phyloP scores from a whole-genome alignment of 1,140 invertebrate species.

The Hesperophylax magnus region DNA sequence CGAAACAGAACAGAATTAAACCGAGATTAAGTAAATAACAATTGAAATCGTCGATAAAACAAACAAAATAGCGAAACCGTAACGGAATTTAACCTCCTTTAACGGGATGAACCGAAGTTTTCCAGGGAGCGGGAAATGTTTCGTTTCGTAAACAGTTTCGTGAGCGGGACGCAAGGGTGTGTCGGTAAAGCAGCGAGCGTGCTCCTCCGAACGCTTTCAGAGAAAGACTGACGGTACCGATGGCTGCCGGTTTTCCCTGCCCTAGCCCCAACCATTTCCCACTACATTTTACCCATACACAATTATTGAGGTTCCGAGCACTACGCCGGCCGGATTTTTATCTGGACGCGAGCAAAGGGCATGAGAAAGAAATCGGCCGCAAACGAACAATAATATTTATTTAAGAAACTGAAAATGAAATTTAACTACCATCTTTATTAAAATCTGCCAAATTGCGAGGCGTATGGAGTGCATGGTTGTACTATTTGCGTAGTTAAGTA shows the following conservation, averaged over 20 bases:
- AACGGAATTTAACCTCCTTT: too few species aligned
- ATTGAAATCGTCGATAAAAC: neutral
- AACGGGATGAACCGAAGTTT: too few species aligned
- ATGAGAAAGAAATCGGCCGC: neutral
- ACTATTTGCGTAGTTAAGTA: too few species aligned
- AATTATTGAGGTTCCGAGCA: conserved; percentile 8
- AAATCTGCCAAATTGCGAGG: neutral
- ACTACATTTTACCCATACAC: conserved; percentile 25
- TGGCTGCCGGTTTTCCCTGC: too few species aligned
- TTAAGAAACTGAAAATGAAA: neutral
- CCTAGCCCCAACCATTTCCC: neutral
- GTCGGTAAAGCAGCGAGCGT: neutral
- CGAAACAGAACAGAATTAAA: conserved; percentile 5
- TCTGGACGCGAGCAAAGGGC: conserved; percentile 4
- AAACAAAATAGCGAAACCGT: neutral
- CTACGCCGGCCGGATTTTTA: neutral
- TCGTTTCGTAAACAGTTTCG: neutral
- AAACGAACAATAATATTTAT: neutral
- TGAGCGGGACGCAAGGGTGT: neutral
- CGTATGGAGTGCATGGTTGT: too few species aligned
- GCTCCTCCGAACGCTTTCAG: neutral
- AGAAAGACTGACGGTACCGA: neutral
- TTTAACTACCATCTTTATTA: neutral
- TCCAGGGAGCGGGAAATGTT: conserved; percentile 10
- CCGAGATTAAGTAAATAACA: neutral